Conservation (phyloP, 1,140 invertebrate genomes). For the Caerostris darwini region DNA sequence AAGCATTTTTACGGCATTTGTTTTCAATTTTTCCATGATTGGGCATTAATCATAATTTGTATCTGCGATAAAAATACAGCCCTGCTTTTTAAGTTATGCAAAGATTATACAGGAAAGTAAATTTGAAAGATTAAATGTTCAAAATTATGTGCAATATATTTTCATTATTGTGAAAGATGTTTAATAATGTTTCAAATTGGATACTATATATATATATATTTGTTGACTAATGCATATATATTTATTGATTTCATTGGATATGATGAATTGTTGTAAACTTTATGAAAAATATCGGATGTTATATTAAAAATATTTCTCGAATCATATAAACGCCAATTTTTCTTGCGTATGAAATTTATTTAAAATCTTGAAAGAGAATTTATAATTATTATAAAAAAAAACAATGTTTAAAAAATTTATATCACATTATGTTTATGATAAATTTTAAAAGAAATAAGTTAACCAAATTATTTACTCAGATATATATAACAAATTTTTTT, state of each 20-base stretch:
- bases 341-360: background rate
- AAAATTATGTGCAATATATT: constrained; percentile 11
- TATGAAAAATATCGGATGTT: background rate
- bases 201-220: constrained; percentile 1
- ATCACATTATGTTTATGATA: too few species aligned
- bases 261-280: too few species aligned
- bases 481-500: too few species aligned
- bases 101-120: background rate
- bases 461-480: too few species aligned
- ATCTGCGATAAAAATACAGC: background rate
- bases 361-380: background rate
- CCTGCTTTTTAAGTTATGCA: background rate
- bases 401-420: too few species aligned
- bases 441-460: too few species aligned
- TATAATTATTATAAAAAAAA: too few species aligned
- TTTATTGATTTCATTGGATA: constrained; percentile 3
- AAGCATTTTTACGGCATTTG: background rate
- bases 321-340: background rate
- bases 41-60: background rate
- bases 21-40: background rate
- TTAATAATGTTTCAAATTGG: background rate
- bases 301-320: constrained; percentile 29
- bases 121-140: background rate
- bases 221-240: constrained; percentile 17
- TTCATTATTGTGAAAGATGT: background rate